These are phyloP conservation scores for Sternarchorhynchus goeldii DNA, from an alignment of 2,797 vertebrate genomes.

Conservation along the genomic window DNA sequence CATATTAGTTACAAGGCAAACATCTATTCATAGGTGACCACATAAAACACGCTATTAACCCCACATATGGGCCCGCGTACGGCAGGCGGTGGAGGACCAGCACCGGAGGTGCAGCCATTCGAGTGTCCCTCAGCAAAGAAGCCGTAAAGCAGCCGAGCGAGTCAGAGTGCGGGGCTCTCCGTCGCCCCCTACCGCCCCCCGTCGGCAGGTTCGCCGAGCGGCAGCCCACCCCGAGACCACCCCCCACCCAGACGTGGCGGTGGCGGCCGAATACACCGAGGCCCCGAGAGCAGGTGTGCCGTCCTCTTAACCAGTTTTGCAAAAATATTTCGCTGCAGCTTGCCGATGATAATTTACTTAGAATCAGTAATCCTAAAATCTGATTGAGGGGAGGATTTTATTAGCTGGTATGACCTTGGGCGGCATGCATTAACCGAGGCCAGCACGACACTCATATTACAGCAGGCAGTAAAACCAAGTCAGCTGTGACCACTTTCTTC, in stretches of 20 bases:
- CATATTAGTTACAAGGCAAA: conserved; percentile 61
- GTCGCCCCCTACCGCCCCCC: conserved; percentile 31
- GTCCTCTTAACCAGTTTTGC: conserved; percentile 61
- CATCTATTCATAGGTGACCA: conserved; percentile 60
- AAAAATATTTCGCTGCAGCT: conserved; percentile 76
- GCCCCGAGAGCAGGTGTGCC: conserved; percentile 58
- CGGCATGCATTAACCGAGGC: conserved; percentile 72
- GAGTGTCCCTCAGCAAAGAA: conserved; percentile 16
- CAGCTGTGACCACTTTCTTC: conserved; percentile 55
- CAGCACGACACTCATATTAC: conserved; percentile 56
- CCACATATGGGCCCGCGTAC: conserved; percentile 42
- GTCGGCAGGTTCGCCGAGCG: conserved; percentile 17
- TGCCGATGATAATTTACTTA: conserved; percentile 87
- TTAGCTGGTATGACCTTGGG: conserved; percentile 86
- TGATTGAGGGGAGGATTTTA: conserved; percentile 82
- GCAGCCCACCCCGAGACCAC: too few relatives aligned
- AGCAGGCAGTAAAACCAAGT: conserved; percentile 54
- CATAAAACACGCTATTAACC: conserved; percentile 48
- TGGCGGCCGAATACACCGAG: conserved; percentile 24
- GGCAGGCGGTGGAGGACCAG: background rate
- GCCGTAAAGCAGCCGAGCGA: conserved; percentile 13
- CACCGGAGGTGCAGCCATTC: conserved; percentile 27
- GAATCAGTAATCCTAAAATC: conserved; percentile 88
- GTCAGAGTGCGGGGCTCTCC: conserved; percentile 48
- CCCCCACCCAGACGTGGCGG: too few relatives aligned